These are phyloP conservation scores for Heliconius erato DNA, from an alignment of 2,888 invertebrate genomes.

Conservation along the genomic window DNA sequence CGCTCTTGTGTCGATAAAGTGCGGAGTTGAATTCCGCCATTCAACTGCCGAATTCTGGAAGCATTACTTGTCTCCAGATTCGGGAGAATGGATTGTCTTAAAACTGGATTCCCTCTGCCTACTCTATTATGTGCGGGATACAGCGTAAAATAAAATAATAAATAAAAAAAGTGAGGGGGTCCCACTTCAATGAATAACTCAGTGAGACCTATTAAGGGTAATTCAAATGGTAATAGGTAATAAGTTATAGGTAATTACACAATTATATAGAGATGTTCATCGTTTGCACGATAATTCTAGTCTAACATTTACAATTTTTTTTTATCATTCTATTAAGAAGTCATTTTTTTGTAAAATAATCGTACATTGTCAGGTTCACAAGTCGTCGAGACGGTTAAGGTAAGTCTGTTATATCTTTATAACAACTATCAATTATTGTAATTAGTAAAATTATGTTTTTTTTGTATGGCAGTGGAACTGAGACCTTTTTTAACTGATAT, in stretches of 20 bases:
- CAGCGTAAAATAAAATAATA: no score
- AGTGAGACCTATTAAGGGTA: conserved; percentile 49
- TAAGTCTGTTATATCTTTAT: not conserved
- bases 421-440: not conserved
- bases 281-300: not conserved
- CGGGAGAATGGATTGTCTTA: not conserved
- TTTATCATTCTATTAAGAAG: not conserved
- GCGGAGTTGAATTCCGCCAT: no score
- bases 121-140: no score
- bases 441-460: no score
- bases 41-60: no score
- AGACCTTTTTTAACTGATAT: no score
- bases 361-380: not conserved
- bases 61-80: no score
- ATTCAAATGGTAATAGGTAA: conserved; percentile 31
- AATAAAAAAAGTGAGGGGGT: conserved; percentile 10
- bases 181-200: conserved; percentile 47
- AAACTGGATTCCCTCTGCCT: no score
- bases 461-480: not conserved
- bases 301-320: not conserved
- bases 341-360: not conserved
- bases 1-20: no score
- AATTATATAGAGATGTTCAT: conserved; percentile 20
- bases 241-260: conserved; percentile 38
- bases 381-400: not conserved